These are phyloP conservation scores for Cyprinodon variegatus DNA, from an alignment of 2,113 vertebrate species.

Conservation along the genomic window DNA sequence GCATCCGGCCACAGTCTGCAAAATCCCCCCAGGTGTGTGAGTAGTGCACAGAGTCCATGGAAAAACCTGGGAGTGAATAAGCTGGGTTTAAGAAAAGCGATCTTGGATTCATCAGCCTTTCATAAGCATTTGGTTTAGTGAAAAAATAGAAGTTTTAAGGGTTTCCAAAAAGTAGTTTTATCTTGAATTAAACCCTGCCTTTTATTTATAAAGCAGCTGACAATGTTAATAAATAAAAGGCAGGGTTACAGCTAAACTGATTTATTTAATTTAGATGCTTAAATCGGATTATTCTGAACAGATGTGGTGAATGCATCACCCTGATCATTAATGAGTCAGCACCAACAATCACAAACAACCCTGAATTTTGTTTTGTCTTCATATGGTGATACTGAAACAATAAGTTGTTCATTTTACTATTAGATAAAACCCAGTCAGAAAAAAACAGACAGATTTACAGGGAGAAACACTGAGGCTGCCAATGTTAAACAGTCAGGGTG, in stretches of 20 bases:
- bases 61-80: neutral
- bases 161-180: neutral
- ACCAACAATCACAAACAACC: neutral
- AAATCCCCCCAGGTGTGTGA: constrained; percentile 94
- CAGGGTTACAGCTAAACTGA: neutral
- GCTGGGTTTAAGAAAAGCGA: neutral
- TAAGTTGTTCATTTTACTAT: neutral
- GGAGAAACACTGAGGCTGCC: neutral
- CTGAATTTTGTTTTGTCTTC: neutral
- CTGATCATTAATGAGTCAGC: constrained; percentile 1
- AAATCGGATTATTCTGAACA: constrained; percentile 12
- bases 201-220: neutral
- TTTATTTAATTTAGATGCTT: neutral
- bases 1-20: constrained; percentile 98
- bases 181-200: no score
- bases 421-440: neutral
- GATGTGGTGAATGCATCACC: constrained; percentile 10
- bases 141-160: neutral
- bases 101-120: neutral
- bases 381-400: neutral
- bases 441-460: neutral
- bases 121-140: neutral
- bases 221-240: neutral
- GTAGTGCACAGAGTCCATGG: neutral
- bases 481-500: neutral